phyloP scores from a whole-genome alignment of 1,140 invertebrate genomes.

The Halictus rubicundus region DNA sequence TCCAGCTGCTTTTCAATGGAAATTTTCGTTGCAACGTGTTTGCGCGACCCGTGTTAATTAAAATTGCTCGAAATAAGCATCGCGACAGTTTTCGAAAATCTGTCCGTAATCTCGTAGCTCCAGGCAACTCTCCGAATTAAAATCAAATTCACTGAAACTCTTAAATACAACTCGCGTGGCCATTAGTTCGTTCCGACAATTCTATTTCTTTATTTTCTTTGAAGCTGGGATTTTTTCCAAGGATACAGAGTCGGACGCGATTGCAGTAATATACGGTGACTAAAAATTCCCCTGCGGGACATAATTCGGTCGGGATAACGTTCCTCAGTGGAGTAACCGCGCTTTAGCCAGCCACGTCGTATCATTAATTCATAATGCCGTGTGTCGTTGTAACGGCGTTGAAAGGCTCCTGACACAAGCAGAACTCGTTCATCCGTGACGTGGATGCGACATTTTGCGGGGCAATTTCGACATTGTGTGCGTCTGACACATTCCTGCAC shows the following conservation, averaged over 20 bases:
- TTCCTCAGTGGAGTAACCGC: background rate
- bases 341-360: background rate
- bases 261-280: too few species aligned
- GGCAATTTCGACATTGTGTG: background rate
- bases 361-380: slow-evolving; percentile 10
- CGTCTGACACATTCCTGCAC: background rate
- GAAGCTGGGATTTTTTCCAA: too few species aligned
- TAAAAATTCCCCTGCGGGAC: background rate
- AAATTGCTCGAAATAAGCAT: background rate
- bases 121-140: too few species aligned
- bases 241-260: too few species aligned
- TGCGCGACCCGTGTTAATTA: background rate
- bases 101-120: too few species aligned
- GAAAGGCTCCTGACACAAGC: background rate
- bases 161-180: too few species aligned
- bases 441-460: background rate
- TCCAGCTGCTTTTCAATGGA: background rate
- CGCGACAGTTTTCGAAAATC: too few species aligned
- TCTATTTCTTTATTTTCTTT: too few species aligned
- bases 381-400: background rate
- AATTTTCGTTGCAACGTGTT: slow-evolving; percentile 15
- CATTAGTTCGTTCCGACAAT: too few species aligned
- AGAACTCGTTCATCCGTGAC: background rate
- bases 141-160: too few species aligned
- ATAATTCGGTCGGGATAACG: background rate